A percentile compares a stretch with the other conserved stretches of the same genome.
Conservation (phyloP, 1,140 invertebrate species). For the Achroia grisella region DNA sequence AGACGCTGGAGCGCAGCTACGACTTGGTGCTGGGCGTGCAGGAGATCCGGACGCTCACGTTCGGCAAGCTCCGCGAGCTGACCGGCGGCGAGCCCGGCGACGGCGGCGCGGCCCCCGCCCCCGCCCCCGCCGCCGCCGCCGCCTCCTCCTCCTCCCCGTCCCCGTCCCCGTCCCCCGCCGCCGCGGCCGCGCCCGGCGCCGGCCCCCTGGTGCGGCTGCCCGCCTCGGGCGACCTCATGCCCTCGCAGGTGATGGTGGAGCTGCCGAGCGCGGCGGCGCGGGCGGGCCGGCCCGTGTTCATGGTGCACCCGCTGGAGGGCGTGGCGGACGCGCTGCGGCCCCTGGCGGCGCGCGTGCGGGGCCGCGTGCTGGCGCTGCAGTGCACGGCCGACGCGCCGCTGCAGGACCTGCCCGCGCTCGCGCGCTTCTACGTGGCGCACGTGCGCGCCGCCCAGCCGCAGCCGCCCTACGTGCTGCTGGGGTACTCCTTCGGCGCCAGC, state of each 20-base stretch:
- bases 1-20: constrained; percentile 94
- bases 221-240: constrained; percentile 74
- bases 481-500: constrained; percentile 95
- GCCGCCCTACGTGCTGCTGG: constrained; percentile 90
- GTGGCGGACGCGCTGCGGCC: constrained; percentile 79
- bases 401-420: constrained; percentile 82
- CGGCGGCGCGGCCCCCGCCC: constrained; percentile 19
- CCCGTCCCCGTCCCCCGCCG: constrained; percentile 75
- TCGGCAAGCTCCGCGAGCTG: constrained; percentile 82
- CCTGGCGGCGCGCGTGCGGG: constrained; percentile 81
- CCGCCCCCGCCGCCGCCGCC: constrained; percentile 28
- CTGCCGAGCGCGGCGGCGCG: constrained; percentile 56
- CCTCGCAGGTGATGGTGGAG: constrained; percentile 77
- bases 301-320: constrained; percentile 95
- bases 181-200: constrained; percentile 15
- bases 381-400: constrained; percentile 86
- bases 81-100: constrained; percentile 42
- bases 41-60: constrained; percentile 89
- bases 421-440: constrained; percentile 85
- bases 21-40: constrained; percentile 91
- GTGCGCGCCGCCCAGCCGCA: constrained; percentile 84
- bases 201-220: constrained; percentile 58
- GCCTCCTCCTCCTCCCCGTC: constrained; percentile 63
- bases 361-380: constrained; percentile 92
- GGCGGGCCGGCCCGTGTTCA: constrained; percentile 65